Conservation (phyloP, 2,888 invertebrate species). For the Dynastes maya region DNA sequence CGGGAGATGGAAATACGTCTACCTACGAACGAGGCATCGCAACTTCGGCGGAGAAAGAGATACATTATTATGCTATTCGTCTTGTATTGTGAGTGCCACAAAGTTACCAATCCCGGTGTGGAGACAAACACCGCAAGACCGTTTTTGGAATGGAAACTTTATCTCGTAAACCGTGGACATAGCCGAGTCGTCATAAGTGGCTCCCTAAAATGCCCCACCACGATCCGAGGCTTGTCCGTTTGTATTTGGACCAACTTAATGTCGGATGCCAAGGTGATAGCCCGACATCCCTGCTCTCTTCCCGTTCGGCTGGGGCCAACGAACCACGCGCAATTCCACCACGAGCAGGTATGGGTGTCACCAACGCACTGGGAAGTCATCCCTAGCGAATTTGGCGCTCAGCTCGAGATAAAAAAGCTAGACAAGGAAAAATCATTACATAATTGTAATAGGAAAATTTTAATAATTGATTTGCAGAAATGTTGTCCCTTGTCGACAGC, state of each 20-base stretch:
- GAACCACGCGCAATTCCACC: constrained; percentile 8
- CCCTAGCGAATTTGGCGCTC: no score
- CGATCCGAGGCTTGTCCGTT: constrained; percentile 1
- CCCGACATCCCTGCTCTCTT: constrained; percentile 9
- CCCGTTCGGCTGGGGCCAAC: not conserved
- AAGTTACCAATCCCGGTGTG: constrained; percentile 26
- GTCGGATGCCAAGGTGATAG: not conserved
- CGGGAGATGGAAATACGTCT: no score
- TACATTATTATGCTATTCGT: not conserved
- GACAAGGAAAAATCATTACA: no score
- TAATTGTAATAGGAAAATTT: no score
- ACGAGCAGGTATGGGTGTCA: constrained; percentile 14
- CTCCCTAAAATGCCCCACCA: not conserved
- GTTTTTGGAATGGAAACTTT: constrained; percentile 5
- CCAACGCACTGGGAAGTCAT: not conserved
- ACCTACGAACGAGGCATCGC: no score
- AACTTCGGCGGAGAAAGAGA: no score
- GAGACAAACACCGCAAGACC: constrained; percentile 28
- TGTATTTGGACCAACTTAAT: not conserved
- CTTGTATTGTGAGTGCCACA: constrained; percentile 20
- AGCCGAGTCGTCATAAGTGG: constrained; percentile 4
- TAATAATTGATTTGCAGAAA: no score
- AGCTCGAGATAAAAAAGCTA: no score
- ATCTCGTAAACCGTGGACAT: not conserved
- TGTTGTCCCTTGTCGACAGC: no score